These are phyloP conservation scores for Regulus satrapa DNA, from an alignment of 2,113 vertebrate genomes.

Conservation along the genomic window DNA sequence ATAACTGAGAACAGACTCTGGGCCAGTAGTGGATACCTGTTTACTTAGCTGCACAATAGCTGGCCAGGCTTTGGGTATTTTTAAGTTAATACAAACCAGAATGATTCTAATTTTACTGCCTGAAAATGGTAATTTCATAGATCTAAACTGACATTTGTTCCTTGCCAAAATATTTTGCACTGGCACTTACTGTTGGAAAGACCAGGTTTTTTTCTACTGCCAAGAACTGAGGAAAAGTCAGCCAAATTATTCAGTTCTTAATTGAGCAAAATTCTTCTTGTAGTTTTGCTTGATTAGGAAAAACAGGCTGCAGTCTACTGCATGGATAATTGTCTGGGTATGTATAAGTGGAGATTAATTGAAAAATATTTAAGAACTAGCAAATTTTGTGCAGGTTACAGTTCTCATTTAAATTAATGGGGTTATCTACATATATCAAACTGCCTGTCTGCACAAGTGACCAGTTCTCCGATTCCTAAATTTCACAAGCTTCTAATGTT, in stretches of 20 bases:
- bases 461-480: background rate
- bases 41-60: background rate
- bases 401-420: background rate
- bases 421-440: background rate
- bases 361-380: background rate
- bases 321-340: background rate
- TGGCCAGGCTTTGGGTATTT: background rate
- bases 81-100: slow-evolving; percentile 40
- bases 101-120: background rate
- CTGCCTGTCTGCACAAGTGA: background rate
- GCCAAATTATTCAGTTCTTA: slow-evolving; percentile 38
- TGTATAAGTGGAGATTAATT: background rate
- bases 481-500: background rate
- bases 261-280: slow-evolving; percentile 35
- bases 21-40: background rate
- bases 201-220: background rate
- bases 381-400: background rate
- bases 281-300: slow-evolving; percentile 35
- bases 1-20: background rate
- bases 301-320: background rate
- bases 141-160: slow-evolving; percentile 29
- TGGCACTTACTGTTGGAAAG: slow-evolving; percentile 55
- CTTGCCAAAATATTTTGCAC: slow-evolving; percentile 25
- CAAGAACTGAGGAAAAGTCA: background rate
- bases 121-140: slow-evolving; percentile 28